Evolutionary conservation across 2,113 vertebrate species (phyloP).

Genomic region (Rhagologus leucostigma): DNA sequence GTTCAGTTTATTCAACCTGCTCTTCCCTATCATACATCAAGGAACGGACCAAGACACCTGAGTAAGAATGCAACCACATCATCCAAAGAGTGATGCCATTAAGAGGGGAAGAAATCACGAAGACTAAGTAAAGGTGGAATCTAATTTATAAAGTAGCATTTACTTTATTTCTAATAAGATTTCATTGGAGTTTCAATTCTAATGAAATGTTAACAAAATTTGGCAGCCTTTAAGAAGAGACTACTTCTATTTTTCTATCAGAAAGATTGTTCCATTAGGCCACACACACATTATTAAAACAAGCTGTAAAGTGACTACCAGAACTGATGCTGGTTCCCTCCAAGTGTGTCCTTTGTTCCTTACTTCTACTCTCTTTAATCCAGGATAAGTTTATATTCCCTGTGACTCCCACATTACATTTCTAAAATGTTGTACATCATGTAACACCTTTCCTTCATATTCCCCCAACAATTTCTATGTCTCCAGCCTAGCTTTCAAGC

Average conservation of each 20-base stretch:
- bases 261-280: neutral
- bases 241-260: neutral
- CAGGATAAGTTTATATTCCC: neutral
- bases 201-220: neutral
- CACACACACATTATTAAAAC: neutral
- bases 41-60: neutral
- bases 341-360: neutral
- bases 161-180: neutral
- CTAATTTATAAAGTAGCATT: neutral
- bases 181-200: neutral
- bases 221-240: neutral
- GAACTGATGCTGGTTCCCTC: neutral
- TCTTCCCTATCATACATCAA: neutral
- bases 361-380: neutral
- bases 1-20: neutral
- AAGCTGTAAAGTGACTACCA: neutral
- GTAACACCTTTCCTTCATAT: neutral
- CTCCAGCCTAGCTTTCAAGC: neutral
- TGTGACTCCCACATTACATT: neutral
- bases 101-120: neutral
- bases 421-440: neutral
- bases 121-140: neutral
- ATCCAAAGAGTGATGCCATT: neutral
- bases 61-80: neutral
- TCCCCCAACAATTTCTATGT: fast-evolving